These are phyloP conservation scores for Trichomalopsis sarcophagae DNA, from an alignment of 1,140 invertebrate genomes.

Conservation along the genomic window DNA sequence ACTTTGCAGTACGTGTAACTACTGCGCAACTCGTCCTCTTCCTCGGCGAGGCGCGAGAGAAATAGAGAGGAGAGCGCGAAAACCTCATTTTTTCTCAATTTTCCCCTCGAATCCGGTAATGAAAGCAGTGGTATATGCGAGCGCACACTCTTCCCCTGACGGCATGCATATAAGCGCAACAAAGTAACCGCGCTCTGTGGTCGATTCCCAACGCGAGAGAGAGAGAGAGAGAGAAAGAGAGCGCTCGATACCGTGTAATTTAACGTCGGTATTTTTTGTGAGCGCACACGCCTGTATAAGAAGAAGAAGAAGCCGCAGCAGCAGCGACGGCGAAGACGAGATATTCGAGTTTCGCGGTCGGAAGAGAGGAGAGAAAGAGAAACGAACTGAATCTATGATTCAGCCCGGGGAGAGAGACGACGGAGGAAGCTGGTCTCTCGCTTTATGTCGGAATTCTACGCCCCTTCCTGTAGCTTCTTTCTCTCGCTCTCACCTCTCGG, in stretches of 20 bases:
- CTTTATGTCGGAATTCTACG: conserved; percentile 46
- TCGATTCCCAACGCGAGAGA: conserved; percentile 5
- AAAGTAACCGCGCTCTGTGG: not conserved
- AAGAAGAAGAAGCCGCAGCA: not conserved
- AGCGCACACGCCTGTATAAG: not conserved
- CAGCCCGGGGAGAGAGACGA: not conserved
- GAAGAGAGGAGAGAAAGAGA: conserved; percentile 5
- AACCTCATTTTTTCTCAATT: conserved; percentile 11
- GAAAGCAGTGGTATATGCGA: too few species aligned
- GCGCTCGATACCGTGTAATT: conserved; percentile 19
- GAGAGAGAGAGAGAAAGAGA: too few species aligned
- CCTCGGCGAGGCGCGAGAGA: not conserved
- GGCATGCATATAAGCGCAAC: not conserved
- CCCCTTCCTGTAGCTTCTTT: conserved; percentile 38
- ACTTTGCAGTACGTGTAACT: conserved; percentile 8
- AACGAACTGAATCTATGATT: conserved; percentile 47
- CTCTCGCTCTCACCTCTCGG: conserved; percentile 2
- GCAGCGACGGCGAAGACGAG: not conserved
- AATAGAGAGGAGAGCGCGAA: not conserved
- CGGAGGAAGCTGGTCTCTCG: conserved; percentile 23
- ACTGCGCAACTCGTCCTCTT: conserved; percentile 8
- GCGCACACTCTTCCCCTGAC: too few species aligned
- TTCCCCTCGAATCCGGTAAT: too few species aligned
- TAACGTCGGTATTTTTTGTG: conserved; percentile 25
- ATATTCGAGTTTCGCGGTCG: conserved; percentile 50